Conservation (phyloP, 2,113 vertebrate genomes). For the Indicator indicator region DNA sequence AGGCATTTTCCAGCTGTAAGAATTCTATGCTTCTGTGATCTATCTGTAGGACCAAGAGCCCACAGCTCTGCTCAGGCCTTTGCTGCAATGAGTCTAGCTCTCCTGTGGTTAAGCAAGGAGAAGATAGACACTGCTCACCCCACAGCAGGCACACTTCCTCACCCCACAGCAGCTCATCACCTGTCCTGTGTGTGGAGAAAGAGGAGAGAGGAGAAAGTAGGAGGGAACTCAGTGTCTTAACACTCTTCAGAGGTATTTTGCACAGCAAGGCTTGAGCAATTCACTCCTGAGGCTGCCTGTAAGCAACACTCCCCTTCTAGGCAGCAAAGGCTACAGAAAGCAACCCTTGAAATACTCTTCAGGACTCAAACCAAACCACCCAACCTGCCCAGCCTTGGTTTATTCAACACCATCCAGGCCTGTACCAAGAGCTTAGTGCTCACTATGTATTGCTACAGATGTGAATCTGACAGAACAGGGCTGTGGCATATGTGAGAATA, state of each 20-base stretch:
- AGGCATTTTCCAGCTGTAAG: no score
- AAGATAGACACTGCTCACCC: neutral
- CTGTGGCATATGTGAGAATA: rapidly evolving
- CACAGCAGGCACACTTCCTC: no score
- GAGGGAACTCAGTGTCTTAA: neutral
- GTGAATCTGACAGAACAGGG: neutral
- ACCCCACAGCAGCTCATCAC: neutral
- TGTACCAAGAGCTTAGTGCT: neutral
- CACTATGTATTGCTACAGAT: no score
- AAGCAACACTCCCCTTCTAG: neutral
- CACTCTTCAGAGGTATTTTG: neutral
- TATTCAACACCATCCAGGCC: neutral
- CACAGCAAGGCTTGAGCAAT: neutral
- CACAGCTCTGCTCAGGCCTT: neutral
- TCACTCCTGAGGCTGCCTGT: neutral
- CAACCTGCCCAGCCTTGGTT: neutral
- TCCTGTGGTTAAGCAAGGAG: neutral
- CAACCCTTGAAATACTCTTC: neutral
- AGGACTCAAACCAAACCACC: neutral
- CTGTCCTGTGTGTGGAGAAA: neutral
- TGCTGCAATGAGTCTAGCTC: rapidly evolving
- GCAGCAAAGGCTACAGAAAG: neutral
- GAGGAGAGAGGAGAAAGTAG: neutral
- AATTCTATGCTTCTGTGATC: neutral
- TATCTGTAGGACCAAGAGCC: neutral